Evolutionary conservation across 2,113 vertebrate species (phyloP), one percentile per base, ranked within the genome.

Genomic region (Archilochus colubris): DNA sequence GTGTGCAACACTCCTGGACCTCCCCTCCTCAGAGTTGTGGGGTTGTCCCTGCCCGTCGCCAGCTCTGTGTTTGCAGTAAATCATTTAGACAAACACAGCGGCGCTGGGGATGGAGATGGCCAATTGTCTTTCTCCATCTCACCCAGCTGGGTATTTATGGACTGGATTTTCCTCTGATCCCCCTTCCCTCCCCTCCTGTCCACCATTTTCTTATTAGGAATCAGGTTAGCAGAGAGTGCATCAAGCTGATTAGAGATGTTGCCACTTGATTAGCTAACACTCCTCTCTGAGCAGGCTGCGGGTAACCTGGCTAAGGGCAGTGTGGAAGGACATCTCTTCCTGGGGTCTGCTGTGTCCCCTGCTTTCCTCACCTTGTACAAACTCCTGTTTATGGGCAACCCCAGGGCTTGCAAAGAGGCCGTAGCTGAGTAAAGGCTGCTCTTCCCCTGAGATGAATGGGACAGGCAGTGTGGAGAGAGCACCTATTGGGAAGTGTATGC

Each of bases 181-280:
- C 59, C 59, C 6, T 63, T 67, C 57, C 62, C 31, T 59, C 64
- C 69, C 87, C 38, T 33, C 79, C 69, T 88, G 54, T 72, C 86
- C 91, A 75, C 95, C 95, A 54, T 91, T 76, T 89, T 88, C 95
- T 97, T 96, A 96, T 97, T 97, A 97, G 84, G 88, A 97, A 94
- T 86, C 94, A 73, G 89, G 97, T 97, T 95, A 84, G 94, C 25
- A 50, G 96, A 82, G 97, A 91, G 92, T 3, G 78, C 95, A 94
- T 94, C 96, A 75, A 68, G 96, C 97, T 97, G 97, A 97, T 97
- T 97, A 97, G 20, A 62, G 95, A 94, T 91, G 93, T 86, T 30
- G 1, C 86, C 67, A 11, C 97, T 96, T 97, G 98, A 97, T 98
- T 97, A 97, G 96, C 94, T 81, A 50, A 76, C n/a, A 91, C 72